Conservation (phyloP, 2,113 vertebrate genomes). For the Heloderma charlesbogerti region DNA sequence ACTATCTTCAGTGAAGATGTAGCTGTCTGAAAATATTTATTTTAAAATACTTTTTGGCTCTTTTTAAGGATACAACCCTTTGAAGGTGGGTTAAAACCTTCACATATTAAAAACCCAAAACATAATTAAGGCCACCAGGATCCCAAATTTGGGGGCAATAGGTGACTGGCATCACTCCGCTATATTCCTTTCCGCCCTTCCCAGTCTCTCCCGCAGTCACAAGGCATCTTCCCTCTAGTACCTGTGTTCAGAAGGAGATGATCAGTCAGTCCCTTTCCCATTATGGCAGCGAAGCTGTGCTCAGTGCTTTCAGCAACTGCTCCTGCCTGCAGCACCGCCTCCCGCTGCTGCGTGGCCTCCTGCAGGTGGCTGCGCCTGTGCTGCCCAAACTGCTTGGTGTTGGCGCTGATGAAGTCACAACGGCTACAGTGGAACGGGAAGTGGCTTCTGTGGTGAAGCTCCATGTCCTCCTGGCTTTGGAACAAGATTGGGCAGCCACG, state of each 20-base stretch:
- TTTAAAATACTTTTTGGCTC: no score
- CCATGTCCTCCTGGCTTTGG: conserved; percentile 78
- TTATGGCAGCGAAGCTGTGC: background rate
- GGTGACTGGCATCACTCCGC: no score
- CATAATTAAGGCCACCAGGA: background rate
- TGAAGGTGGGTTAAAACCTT: no score
- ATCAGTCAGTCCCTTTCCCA: background rate
- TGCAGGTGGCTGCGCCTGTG: conserved; percentile 75
- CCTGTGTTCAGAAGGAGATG: background rate
- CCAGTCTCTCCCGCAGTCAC: background rate
- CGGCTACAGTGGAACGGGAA: conserved; percentile 84
- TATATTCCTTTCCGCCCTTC: background rate
- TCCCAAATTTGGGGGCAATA: background rate
- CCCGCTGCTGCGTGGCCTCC: background rate
- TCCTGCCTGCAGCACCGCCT: accelerated
- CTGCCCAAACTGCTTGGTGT: conserved; percentile 79
- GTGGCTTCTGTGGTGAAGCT: conserved; percentile 79
- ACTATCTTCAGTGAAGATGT: background rate
- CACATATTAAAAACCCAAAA: background rate
- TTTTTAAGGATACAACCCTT: background rate
- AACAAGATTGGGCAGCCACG: conserved; percentile 80
- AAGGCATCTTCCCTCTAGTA: background rate
- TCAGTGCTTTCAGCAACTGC: accelerated
- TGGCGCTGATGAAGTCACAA: conserved; percentile 81
- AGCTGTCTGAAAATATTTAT: background rate